These are phyloP conservation scores for Carassius auratus DNA, from an alignment of 2,113 vertebrate genomes.

Conservation along the genomic window DNA sequence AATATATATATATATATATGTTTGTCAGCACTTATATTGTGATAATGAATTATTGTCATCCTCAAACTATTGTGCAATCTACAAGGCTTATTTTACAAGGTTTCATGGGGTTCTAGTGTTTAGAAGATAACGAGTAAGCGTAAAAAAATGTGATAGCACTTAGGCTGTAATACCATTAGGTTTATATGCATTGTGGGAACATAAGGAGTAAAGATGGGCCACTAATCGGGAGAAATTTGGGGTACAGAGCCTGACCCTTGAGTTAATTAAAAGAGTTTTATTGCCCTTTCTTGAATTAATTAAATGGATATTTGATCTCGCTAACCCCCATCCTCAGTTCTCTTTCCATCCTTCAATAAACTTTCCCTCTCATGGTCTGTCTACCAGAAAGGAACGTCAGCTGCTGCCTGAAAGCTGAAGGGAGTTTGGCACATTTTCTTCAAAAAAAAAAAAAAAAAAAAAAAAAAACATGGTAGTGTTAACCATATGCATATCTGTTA, in stretches of 20 bases:
- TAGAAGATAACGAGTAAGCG: background rate
- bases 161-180: slow-evolving; percentile 18
- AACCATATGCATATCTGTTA: slow-evolving; percentile 17
- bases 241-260: slow-evolving; percentile 61
- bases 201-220: slow-evolving; percentile 66
- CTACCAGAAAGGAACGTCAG: slow-evolving; percentile 35
- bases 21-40: background rate
- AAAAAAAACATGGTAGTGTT: background rate
- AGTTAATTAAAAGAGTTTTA: slow-evolving; percentile 66
- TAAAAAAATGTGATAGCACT: slow-evolving; percentile 30
- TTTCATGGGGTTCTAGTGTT: background rate
- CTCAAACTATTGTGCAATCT: slow-evolving; percentile 3
- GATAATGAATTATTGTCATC: background rate
- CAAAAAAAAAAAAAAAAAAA: background rate
- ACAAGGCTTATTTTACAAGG: background rate
- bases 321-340: slow-evolving; percentile 26
- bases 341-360: slow-evolving; percentile 52
- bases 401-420: slow-evolving; percentile 19
- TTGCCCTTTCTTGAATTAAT: slow-evolving; percentile 68
- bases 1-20: too few species aligned
- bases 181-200: slow-evolving; percentile 57
- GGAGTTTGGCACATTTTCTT: slow-evolving; percentile 28
- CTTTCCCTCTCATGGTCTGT: slow-evolving; percentile 33
- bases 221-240: slow-evolving; percentile 56
- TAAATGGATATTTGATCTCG: slow-evolving; percentile 64